Conservation (phyloP, 2,888 invertebrate genomes). For the Epirrhoe alternata region DNA sequence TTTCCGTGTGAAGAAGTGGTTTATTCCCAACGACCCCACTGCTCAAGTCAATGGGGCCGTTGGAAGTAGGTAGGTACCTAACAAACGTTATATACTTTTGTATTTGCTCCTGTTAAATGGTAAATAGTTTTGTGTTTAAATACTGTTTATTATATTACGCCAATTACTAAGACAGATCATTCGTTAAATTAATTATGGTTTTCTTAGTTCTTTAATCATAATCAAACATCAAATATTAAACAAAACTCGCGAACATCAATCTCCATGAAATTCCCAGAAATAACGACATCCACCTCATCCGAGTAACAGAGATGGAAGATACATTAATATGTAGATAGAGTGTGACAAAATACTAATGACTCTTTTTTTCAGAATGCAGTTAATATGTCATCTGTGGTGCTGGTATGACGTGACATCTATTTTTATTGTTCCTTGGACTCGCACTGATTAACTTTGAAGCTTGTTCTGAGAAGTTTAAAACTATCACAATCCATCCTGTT, state of each 20-base stretch:
- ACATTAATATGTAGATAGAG: conserved; percentile 5
- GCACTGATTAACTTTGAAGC: conserved; percentile 23
- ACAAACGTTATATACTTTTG: too few species aligned
- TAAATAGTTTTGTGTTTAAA: too few species aligned
- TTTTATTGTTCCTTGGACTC: conserved; percentile 27
- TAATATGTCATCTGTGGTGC: conserved; percentile 2
- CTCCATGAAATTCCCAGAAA: background rate
- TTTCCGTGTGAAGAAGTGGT: too few species aligned
- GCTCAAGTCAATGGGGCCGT: too few species aligned
- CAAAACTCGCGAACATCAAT: background rate
- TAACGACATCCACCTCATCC: conserved; percentile 8
- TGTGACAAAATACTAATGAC: conserved; percentile 21
- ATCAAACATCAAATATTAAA: background rate
- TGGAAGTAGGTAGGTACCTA: too few species aligned
- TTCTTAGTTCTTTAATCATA: background rate
- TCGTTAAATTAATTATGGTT: background rate
- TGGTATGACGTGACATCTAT: conserved; percentile 29
- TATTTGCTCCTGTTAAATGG: too few species aligned
- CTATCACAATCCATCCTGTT: conserved; percentile 1
- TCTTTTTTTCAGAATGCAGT: background rate
- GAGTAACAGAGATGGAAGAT: conserved; percentile 11
- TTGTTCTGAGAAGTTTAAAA: conserved; percentile 25
- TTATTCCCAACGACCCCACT: too few species aligned
- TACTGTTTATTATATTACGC: too few species aligned
- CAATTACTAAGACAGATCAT: background rate